A percentile compares a stretch with the other conserved stretches of the same genome.
Conservation (phyloP, 2,113 vertebrate species). For the Megalops atlanticus region DNA sequence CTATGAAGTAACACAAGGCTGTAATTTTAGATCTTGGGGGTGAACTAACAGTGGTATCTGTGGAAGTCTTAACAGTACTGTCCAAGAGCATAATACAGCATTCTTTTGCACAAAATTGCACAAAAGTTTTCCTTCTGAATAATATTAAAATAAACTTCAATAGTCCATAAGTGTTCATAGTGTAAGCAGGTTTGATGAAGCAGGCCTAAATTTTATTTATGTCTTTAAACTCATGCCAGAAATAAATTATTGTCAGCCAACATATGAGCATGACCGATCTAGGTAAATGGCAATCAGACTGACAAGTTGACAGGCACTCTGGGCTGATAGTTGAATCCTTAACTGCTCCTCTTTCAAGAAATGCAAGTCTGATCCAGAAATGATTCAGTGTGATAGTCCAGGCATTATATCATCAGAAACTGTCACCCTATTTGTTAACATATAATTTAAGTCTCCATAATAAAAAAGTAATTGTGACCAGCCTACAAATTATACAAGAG, state of each 20-base stretch:
- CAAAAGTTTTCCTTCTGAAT: not conserved
- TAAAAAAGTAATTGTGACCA: conserved; percentile 48
- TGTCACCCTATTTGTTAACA: conserved; percentile 23
- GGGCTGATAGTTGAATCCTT: not conserved
- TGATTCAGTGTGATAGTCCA: not conserved
- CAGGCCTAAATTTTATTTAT: conserved; percentile 6
- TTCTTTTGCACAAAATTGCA: not conserved
- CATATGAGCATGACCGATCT: not conserved
- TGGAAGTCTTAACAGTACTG: no score
- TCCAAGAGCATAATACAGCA: no score
- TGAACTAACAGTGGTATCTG: no score
- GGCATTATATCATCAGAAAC: conserved; percentile 6
- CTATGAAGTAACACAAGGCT: not conserved
- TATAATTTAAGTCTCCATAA: conserved; percentile 17
- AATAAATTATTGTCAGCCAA: not conserved
- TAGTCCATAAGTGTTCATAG: not conserved
- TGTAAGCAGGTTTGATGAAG: not conserved
- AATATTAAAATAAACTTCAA: not conserved
- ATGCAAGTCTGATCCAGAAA: not conserved
- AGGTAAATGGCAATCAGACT: not conserved
- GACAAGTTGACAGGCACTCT: not conserved
- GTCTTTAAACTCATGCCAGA: not conserved
- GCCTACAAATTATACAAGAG: conserved; percentile 46
- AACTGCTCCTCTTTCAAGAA: not conserved
- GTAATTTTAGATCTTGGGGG: not conserved